These are phyloP conservation scores for Plestiodon gilberti DNA, from an alignment of 2,113 vertebrate genomes.

Conservation along the genomic window DNA sequence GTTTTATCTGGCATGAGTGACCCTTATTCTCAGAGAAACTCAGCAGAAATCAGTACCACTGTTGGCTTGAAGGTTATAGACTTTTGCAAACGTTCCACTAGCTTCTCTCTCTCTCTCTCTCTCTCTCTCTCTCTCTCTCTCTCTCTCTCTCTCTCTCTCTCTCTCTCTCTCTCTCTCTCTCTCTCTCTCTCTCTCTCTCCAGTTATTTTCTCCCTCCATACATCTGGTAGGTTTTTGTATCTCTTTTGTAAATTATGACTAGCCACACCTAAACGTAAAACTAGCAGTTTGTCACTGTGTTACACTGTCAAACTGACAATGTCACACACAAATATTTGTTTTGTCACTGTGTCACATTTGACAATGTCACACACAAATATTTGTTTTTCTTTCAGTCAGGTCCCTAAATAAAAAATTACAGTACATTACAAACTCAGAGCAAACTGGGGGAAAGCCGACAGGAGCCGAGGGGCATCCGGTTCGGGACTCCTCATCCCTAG, in stretches of 20 bases:
- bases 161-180: neutral
- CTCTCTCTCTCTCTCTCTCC: fast-evolving
- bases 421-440: too few relatives aligned
- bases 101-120: neutral
- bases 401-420: too few relatives aligned
- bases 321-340: too few relatives aligned
- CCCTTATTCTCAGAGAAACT: neutral
- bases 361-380: too few relatives aligned
- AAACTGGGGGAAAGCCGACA: too few relatives aligned
- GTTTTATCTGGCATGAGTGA: neutral
- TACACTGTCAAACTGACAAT: too few relatives aligned
- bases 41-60: neutral
- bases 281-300: too few relatives aligned
- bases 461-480: too few relatives aligned
- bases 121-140: neutral
- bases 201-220: neutral
- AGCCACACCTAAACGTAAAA: neutral
- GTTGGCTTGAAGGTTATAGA: neutral
- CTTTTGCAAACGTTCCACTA: neutral
- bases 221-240: neutral
- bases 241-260: neutral
- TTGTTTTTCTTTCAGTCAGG: too few relatives aligned
- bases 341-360: too few relatives aligned
- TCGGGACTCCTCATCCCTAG: too few relatives aligned
- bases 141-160: neutral